Percentiles rank a stretch among this genome's conserved stretches.
phyloP scores from a whole-genome alignment of 2,797 vertebrate species.

The Scyliorhinus canicula region DNA sequence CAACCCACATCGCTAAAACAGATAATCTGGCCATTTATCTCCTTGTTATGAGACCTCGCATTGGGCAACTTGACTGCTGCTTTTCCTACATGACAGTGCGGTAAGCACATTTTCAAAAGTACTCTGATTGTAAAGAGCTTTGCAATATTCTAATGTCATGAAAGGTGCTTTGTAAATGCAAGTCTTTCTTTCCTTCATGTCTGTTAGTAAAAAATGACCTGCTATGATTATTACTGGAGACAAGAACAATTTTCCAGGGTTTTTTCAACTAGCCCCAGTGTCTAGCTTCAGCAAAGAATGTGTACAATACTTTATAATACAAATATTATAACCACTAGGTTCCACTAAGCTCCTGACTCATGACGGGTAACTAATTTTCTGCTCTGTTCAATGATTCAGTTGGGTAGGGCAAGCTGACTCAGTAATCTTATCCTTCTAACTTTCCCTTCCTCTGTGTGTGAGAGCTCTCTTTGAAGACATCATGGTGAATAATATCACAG shows the following conservation, averaged over 20 bases:
- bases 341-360: conserved; percentile 10
- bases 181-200: not conserved
- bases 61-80: not conserved
- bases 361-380: conserved; percentile 17
- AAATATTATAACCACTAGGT: conserved; percentile 4
- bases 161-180: not conserved
- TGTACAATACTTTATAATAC: not conserved
- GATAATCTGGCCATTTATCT: not conserved
- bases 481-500: not conserved
- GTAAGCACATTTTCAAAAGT: not conserved
- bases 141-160: not conserved
- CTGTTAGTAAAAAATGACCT: not conserved
- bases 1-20: not conserved
- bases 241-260: not conserved
- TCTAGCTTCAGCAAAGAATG: conserved; percentile 20
- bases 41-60: not conserved
- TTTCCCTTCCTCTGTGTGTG: not conserved
- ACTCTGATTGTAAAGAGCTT: not conserved
- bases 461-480: not conserved
- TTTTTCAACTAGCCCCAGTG: conserved; percentile 1
- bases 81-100: not conserved
- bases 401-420: conserved; percentile 27
- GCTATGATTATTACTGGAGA: not conserved
- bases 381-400: conserved; percentile 32
- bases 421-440: not conserved